Percentiles rank a stretch among this genome's conserved stretches.
phyloP scores from a whole-genome alignment of 35 echinoderm and acorn worm species.

The Lytechinus variegatus region DNA sequence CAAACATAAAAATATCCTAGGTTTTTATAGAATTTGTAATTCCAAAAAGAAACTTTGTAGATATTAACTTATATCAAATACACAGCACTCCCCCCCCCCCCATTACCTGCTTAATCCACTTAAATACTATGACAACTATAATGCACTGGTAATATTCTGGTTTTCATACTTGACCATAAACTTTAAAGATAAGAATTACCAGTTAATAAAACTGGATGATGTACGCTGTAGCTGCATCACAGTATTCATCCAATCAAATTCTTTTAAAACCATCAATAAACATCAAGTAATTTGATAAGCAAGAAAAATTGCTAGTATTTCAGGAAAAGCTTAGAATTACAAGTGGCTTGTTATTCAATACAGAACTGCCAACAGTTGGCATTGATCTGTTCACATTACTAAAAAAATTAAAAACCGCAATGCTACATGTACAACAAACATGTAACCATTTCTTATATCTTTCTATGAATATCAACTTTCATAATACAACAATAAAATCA shows the following conservation, averaged over 20 bases:
- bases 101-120: background rate
- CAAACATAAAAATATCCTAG: background rate
- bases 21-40: background rate
- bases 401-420: background rate
- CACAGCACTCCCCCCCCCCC: too few species aligned
- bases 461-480: too few species aligned
- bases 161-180: background rate
- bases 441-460: background rate
- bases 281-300: background rate
- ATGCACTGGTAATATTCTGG: background rate
- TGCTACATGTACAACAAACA: background rate
- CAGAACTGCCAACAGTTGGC: background rate
- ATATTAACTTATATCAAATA: background rate
- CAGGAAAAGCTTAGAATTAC: slow-evolving; percentile 3
- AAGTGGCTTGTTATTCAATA: background rate
- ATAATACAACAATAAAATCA: too few species aligned
- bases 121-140: background rate
- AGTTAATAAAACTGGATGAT: background rate
- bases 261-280: background rate
- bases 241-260: background rate
- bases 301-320: background rate
- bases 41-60: background rate
- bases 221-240: background rate
- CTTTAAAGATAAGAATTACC: background rate
- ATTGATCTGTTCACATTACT: background rate